Evolutionary conservation across 2,888 invertebrate genomes (phyloP).

Genomic region (Nomada ferruginata): DNA sequence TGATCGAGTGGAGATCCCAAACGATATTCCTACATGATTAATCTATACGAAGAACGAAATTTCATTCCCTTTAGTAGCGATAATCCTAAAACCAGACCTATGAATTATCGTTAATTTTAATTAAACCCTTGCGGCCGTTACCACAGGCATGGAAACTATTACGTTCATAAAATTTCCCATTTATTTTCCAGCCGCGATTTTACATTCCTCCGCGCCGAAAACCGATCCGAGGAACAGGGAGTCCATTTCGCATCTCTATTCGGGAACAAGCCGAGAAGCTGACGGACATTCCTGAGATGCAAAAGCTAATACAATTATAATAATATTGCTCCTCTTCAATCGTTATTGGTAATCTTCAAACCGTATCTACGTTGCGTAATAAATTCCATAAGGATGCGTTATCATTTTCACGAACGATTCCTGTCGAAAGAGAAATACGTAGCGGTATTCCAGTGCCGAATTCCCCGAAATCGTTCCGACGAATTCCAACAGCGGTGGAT

Average conservation of each 20-base stretch:
- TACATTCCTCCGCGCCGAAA: not conserved
- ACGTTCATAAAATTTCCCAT: slow-evolving; percentile 49
- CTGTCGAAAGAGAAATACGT: not conserved
- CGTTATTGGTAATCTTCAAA: too few relatives aligned
- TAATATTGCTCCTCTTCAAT: too few relatives aligned
- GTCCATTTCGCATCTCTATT: slow-evolving; percentile 12
- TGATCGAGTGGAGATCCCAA: too few relatives aligned
- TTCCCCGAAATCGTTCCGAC: slow-evolving; percentile 1
- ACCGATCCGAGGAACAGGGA: not conserved
- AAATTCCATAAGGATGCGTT: not conserved
- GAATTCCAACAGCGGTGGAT: slow-evolving; percentile 21
- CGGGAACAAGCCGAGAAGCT: too few relatives aligned
- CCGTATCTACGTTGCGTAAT: not conserved
- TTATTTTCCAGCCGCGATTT: slow-evolving; percentile 41
- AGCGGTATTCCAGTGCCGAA: not conserved
- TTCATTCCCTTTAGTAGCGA: too few relatives aligned
- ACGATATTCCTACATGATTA: too few relatives aligned
- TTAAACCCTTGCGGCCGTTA: slow-evolving; percentile 53
- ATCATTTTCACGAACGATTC: not conserved
- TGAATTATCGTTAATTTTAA: slow-evolving; percentile 63
- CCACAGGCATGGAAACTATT: slow-evolving; percentile 35
- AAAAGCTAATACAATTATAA: too few relatives aligned
- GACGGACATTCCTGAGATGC: too few relatives aligned
- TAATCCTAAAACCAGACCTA: not conserved
- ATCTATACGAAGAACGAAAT: too few relatives aligned